Evolutionary conservation across 2,113 vertebrate genomes (phyloP), one percentile per base, ranked within the genome.

Genomic region (Ornithorhynchus anatinus): DNA sequence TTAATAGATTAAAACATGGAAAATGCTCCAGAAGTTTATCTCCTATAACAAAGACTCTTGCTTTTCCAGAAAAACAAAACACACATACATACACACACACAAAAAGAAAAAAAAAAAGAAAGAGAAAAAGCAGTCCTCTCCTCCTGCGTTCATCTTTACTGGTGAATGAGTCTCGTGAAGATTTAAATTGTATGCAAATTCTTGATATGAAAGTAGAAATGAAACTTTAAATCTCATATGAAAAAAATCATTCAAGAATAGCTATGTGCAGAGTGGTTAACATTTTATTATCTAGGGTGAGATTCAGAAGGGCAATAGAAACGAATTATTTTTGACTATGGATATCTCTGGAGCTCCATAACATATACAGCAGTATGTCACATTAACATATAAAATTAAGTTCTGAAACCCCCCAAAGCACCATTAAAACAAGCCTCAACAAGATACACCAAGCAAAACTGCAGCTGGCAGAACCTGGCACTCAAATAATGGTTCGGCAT

Each of bases 341-440:
- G 39, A 10, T 31, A 69, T 66, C 77, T 83, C 74, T 72, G 0
- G 11, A 77, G 76, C 42, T 67, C 44, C 39, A 33, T 79, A 83
- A 85, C 44, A 60, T 73, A 75, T 22, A 79, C 3, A 23, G 65
- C 43, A 86, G 59, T 62, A 62, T 7, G 8, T 61, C 70, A 77
- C 42, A 78, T 85, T 71, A 89, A 64, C 80, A 76, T 72, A 72
- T 0, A 2, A 86, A 86, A 88, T 84, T 62, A 84, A 73, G 59
- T 66, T 82, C 53, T 59, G 53, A 51, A 76, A 69, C 0, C 11
- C 72, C n/a, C 40, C 2, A 61, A 69, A 81, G 69, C 56, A 69
- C 54, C 22, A 0, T 85, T 89, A 74, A 74, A 89, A 84, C 44
- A 76, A 76, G 31, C 19, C 69, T 85, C 20, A 43, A 72, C 50